phyloP scores from a whole-genome alignment of 1,140 invertebrate genomes.

The Geopemphigus sp. region DNA sequence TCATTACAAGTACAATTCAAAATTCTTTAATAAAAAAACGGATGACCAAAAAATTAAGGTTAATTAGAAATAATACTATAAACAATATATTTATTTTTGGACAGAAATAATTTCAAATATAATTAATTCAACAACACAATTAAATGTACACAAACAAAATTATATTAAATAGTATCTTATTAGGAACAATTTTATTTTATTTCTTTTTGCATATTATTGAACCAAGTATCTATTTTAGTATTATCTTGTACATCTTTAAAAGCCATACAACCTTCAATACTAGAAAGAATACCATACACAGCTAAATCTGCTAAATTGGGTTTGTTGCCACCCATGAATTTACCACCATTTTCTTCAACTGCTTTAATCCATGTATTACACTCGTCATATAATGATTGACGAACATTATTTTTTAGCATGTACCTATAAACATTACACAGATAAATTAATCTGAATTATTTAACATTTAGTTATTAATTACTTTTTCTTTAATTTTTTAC shows the following conservation, averaged over 20 bases:
- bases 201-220: constrained; percentile 58
- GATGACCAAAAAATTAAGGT: too few relatives aligned
- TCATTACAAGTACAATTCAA: too few relatives aligned
- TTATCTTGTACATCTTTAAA: constrained; percentile 79
- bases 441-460: not conserved
- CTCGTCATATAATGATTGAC: constrained; percentile 85
- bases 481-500: constrained; percentile 84
- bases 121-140: too few relatives aligned
- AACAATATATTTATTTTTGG: too few relatives aligned
- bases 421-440: constrained; percentile 60
- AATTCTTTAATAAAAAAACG: too few relatives aligned
- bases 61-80: too few relatives aligned
- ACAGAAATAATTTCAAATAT: too few relatives aligned
- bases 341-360: constrained; percentile 67
- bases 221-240: constrained; percentile 68
- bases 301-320: constrained; percentile 92
- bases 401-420: constrained; percentile 81
- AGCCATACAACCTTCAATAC: constrained; percentile 91
- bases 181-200: constrained; percentile 59
- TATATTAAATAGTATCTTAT: not conserved
- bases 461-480: constrained; percentile 54
- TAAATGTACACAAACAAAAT: too few relatives aligned
- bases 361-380: constrained; percentile 76
- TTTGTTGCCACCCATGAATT: constrained; percentile 78
- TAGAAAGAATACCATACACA: constrained; percentile 88